phyloP scores from a whole-genome alignment of 2,113 vertebrate species.

The Columba livia region DNA sequence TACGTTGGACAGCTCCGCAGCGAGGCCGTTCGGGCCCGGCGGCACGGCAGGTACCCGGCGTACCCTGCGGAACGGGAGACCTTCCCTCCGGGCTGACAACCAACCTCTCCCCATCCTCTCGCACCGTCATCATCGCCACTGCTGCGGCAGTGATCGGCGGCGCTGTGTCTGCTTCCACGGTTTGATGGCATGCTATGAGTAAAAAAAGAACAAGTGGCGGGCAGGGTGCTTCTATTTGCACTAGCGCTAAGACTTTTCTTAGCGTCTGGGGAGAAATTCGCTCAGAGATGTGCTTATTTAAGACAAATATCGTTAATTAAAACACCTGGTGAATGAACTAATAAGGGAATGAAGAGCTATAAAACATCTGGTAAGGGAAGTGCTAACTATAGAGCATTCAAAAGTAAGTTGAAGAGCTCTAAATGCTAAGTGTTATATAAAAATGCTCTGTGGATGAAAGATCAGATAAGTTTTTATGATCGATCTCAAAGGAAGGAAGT shows the following conservation, averaged over 20 bases:
- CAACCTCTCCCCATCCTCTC: fast-evolving
- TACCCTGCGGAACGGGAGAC: no score
- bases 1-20: slow-evolving; percentile 77
- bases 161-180: fast-evolving
- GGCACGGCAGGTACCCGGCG: background rate
- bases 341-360: background rate
- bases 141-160: fast-evolving
- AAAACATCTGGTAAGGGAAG: background rate
- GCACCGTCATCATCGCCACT: fast-evolving
- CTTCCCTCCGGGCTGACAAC: fast-evolving
- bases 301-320: background rate
- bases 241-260: background rate
- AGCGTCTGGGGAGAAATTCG: fast-evolving
- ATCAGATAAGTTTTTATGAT: no score
- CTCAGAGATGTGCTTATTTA: background rate
- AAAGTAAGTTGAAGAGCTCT: background rate
- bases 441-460: fast-evolving
- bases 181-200: fast-evolving
- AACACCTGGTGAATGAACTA: background rate
- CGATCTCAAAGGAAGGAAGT: background rate
- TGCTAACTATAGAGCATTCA: background rate
- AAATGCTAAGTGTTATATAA: background rate
- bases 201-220: fast-evolving
- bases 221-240: fast-evolving
- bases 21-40: background rate